A percentile compares a stretch with the other conserved stretches of the same genome.
Evolutionary conservation across 2,888 invertebrate genomes (phyloP).

Genomic region (Drosophila kuntzei): DNA sequence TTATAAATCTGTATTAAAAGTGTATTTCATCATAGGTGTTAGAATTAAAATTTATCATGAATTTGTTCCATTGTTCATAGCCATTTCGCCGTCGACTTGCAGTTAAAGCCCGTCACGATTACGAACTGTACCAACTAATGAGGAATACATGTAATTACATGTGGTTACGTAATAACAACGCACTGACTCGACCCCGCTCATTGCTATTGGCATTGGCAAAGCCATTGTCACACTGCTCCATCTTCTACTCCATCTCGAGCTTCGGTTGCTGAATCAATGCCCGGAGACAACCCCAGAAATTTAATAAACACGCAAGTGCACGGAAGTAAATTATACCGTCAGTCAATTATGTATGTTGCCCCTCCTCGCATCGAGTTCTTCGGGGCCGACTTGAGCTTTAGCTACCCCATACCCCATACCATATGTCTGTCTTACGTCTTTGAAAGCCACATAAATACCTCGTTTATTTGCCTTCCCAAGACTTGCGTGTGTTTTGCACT

Average conservation of each 20-base stretch:
- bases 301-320: slow-evolving; percentile 81
- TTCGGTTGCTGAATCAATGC: slow-evolving; percentile 66
- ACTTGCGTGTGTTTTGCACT: slow-evolving; percentile 46
- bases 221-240: slow-evolving; percentile 43
- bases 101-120: slow-evolving; percentile 60
- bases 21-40: neutral
- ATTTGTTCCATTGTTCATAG: slow-evolving; percentile 54
- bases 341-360: slow-evolving; percentile 73
- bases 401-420: neutral
- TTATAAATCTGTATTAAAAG: neutral
- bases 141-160: slow-evolving; percentile 73
- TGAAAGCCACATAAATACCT: slow-evolving; percentile 74
- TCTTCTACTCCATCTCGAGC: neutral
- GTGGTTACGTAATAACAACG: slow-evolving; percentile 71
- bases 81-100: slow-evolving; percentile 2
- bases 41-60: neutral
- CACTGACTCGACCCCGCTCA: slow-evolving; percentile 17
- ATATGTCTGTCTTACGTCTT: slow-evolving; percentile 45
- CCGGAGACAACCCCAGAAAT: slow-evolving; percentile 74
- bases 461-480: slow-evolving; percentile 67
- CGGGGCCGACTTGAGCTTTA: slow-evolving; percentile 9
- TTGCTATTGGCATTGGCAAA: slow-evolving; percentile 49
- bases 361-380: slow-evolving; percentile 21
- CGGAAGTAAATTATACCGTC: slow-evolving; percentile 77
- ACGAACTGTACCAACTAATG: slow-evolving; percentile 67